phyloP scores from a whole-genome alignment of 2,888 invertebrate species.

The Dynastes hyllus region DNA sequence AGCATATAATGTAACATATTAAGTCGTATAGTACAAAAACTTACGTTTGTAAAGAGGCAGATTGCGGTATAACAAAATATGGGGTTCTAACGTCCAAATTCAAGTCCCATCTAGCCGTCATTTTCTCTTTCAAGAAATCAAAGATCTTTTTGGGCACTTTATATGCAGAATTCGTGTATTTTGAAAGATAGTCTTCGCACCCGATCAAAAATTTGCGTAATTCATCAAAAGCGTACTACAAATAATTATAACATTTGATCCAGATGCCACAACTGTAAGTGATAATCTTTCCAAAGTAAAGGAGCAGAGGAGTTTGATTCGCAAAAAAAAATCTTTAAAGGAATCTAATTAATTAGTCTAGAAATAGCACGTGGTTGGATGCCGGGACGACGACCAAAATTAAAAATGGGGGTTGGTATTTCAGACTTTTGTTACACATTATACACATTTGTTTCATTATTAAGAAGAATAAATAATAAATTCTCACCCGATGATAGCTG shows the following conservation, averaged over 20 bases:
- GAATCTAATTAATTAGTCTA: no score
- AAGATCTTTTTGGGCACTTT: conserved; percentile 57
- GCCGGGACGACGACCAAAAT: no score
- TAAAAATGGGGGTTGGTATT: no score
- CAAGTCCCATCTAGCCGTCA: conserved; percentile 70
- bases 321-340: no score
- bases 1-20: no score
- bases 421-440: no score
- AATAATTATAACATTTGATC: conserved; percentile 53
- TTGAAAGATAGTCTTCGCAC: conserved; percentile 19
- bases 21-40: neutral
- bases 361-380: no score
- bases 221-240: conserved; percentile 82
- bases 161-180: conserved; percentile 43
- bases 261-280: no score
- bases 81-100: conserved; percentile 85
- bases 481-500: conserved; percentile 82
- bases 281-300: no score
- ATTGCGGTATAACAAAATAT: conserved; percentile 84
- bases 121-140: conserved; percentile 59
- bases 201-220: conserved; percentile 48
- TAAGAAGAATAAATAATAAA: neutral
- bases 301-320: no score
- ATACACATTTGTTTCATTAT: neutral
- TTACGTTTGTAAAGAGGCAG: conserved; percentile 81